phyloP scores from a whole-genome alignment of 2,797 vertebrate species.

The Mus minutoides region DNA sequence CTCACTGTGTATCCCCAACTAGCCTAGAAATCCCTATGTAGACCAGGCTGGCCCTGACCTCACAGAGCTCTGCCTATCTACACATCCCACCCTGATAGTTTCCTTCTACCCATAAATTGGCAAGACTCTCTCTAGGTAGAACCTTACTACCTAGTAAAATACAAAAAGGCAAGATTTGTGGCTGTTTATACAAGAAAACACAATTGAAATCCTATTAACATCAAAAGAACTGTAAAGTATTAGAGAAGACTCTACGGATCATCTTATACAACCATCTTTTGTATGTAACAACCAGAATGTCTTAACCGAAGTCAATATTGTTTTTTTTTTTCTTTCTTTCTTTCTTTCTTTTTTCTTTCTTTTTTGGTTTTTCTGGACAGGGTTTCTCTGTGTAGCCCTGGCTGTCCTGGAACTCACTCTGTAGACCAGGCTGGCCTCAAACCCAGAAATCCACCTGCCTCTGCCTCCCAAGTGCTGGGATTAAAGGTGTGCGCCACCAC shows the following conservation, averaged over 20 bases:
- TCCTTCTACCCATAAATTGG: conserved; percentile 21
- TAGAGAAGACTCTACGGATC: conserved; percentile 38
- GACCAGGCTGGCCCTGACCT: background rate
- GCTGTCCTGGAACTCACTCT: too few species aligned
- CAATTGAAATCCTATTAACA: conserved; percentile 29
- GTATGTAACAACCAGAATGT: background rate
- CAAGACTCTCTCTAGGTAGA: conserved; percentile 30
- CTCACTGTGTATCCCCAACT: background rate
- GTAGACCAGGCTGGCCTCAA: too few species aligned
- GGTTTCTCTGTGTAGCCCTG: too few species aligned
- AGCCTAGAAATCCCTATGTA: background rate
- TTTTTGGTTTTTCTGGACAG: too few species aligned
- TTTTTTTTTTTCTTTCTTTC: too few species aligned
- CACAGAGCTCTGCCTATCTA: background rate
- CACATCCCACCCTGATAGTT: background rate
- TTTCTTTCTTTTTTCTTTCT: too few species aligned
- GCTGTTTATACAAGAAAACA: conserved; percentile 38
- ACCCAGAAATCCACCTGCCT: too few species aligned
- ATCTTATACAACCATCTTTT: background rate
- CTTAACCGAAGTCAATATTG: background rate
- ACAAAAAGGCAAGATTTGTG: conserved; percentile 21
- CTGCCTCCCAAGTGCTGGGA: too few species aligned
- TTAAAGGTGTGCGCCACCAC: too few species aligned
- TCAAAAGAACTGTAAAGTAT: conserved; percentile 18
- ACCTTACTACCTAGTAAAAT: conserved; percentile 38